Conservation (phyloP, 2,888 invertebrate species). For the Zhengitettix transpicula region DNA sequence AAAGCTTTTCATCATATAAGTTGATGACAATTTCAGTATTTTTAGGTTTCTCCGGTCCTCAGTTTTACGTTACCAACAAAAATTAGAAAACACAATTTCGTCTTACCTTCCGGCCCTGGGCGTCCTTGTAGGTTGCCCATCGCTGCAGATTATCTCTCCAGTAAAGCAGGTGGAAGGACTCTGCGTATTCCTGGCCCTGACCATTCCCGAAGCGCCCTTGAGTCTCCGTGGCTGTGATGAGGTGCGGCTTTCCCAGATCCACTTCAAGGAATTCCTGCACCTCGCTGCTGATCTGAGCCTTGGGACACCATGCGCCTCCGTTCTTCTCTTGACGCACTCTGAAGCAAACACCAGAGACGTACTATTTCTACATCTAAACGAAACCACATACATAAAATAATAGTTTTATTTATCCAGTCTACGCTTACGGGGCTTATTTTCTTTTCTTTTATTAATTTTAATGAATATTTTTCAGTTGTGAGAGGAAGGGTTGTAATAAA, state of each 20-base stretch:
- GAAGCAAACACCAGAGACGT: conserved; percentile 12
- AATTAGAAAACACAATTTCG: background rate
- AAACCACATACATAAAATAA: no score
- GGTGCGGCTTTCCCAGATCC: conserved; percentile 53
- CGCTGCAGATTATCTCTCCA: conserved; percentile 48
- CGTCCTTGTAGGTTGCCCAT: conserved; percentile 68
- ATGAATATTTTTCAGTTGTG: no score
- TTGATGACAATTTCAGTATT: no score
- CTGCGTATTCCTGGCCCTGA: conserved; percentile 75
- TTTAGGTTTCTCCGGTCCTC: no score
- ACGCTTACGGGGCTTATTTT: no score
- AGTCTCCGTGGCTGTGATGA: conserved; percentile 72
- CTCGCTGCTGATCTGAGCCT: conserved; percentile 55
- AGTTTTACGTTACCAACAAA: no score
- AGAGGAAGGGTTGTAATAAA: no score
- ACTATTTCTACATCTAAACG: no score
- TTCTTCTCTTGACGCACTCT: conserved; percentile 67
- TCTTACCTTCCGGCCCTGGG: conserved; percentile 59
- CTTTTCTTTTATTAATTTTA: no score
- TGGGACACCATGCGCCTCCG: conserved; percentile 83
- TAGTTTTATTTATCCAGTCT: no score
- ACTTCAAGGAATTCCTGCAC: conserved; percentile 72
- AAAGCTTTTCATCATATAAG: no score
- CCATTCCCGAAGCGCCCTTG: conserved; percentile 87
- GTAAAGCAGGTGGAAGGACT: conserved; percentile 68